These are phyloP conservation scores for Macquaria ambigua DNA, from an alignment of 2,113 vertebrate genomes.

Conservation along the genomic window DNA sequence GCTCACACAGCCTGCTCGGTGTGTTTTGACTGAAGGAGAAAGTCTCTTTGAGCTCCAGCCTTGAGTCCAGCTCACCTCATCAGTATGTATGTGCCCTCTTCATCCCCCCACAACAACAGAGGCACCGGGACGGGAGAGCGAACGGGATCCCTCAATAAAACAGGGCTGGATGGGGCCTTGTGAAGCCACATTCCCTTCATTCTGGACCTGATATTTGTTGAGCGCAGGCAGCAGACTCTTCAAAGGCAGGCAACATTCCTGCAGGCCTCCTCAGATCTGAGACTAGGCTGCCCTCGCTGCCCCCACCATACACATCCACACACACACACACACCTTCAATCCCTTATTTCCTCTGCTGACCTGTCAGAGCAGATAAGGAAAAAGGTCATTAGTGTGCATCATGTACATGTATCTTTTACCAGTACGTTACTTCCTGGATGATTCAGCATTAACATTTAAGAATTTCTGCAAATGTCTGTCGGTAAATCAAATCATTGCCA, in stretches of 20 bases:
- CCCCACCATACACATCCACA: slow-evolving; percentile 38
- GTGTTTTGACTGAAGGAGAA: slow-evolving; percentile 57
- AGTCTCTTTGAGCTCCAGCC: slow-evolving; percentile 62
- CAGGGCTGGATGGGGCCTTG: slow-evolving; percentile 76
- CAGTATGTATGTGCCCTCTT: slow-evolving; percentile 76
- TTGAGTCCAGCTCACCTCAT: slow-evolving; percentile 71
- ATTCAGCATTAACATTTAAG: neutral
- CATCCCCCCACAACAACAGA: slow-evolving; percentile 70
- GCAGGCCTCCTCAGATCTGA: slow-evolving; percentile 80
- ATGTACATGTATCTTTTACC: neutral
- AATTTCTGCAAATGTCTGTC: neutral
- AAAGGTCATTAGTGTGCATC: neutral
- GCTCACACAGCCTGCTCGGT: slow-evolving; percentile 31
- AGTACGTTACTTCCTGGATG: neutral
- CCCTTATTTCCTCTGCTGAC: slow-evolving; percentile 27
- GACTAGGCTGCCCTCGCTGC: slow-evolving; percentile 65
- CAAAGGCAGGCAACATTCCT: slow-evolving; percentile 83
- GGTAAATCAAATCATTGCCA: neutral
- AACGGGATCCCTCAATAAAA: slow-evolving; percentile 82
- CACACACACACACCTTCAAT: slow-evolving; percentile 29
- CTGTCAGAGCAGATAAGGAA: slow-evolving; percentile 16
- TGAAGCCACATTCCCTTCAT: slow-evolving; percentile 83
- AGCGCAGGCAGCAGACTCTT: slow-evolving; percentile 77
- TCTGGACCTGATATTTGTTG: slow-evolving; percentile 80
- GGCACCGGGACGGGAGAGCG: slow-evolving; percentile 71